Evolutionary conservation across 2,113 vertebrate genomes (phyloP).

Genomic region (Clarias magur): DNA sequence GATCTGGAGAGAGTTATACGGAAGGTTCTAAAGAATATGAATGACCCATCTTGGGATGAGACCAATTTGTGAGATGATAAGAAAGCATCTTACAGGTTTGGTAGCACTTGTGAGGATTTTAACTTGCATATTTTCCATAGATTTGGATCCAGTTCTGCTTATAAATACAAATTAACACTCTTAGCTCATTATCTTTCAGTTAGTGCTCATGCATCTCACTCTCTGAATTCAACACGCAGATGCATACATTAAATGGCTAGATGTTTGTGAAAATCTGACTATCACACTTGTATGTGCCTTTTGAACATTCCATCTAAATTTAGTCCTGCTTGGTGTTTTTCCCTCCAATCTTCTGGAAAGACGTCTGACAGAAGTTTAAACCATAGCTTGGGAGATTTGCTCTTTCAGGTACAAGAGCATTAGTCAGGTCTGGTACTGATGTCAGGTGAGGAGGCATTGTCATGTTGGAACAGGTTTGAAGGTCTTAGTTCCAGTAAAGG

Average conservation of each 20-base stretch:
- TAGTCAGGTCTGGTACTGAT: neutral
- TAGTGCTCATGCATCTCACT: neutral
- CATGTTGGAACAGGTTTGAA: neutral
- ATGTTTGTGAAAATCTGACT: neutral
- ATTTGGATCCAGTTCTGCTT: neutral
- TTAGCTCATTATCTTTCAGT: neutral
- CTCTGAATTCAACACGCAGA: neutral
- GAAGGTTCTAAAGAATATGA: slow-evolving; percentile 91
- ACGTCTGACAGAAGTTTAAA: neutral
- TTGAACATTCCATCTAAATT: neutral
- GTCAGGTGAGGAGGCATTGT: neutral
- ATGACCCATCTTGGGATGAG: slow-evolving; percentile 95
- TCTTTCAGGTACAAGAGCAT: neutral
- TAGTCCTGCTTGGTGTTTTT: neutral
- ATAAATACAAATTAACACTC: neutral
- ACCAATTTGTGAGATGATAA: slow-evolving; percentile 84
- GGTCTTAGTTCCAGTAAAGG: neutral
- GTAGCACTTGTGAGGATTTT: neutral
- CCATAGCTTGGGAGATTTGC: too few species aligned
- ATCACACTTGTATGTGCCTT: too few species aligned
- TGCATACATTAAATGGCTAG: neutral
- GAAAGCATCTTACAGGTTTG: neutral
- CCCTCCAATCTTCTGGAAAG: neutral
- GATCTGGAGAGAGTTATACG: slow-evolving; percentile 93
- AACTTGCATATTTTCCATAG: too few species aligned